Conservation (phyloP, 2,113 vertebrate species). For the Daphoenositta chrysoptera region DNA sequence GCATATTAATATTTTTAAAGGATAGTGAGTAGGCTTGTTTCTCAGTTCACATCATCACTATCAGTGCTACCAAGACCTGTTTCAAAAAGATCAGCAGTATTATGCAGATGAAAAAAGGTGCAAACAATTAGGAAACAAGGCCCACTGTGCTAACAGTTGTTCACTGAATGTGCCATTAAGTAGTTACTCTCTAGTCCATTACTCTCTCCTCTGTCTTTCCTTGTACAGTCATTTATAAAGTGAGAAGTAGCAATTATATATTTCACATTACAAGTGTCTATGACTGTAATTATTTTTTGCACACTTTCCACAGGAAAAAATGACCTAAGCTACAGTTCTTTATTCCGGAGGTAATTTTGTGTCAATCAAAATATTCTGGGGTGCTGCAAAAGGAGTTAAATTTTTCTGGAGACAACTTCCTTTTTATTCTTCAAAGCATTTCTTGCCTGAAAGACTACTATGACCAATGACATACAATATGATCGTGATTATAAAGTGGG, state of each 20-base stretch:
- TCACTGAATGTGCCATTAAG: not conserved
- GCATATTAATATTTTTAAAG: not conserved
- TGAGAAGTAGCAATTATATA: not conserved
- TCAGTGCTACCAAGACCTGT: not conserved
- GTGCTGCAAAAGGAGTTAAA: not conserved
- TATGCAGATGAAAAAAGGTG: not conserved
- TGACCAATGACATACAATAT: not conserved
- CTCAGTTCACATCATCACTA: not conserved
- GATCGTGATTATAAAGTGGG: not conserved
- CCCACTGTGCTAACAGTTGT: not conserved
- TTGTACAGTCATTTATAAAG: not conserved
- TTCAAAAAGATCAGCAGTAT: not conserved
- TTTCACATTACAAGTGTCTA: not conserved
- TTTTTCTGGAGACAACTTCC: not conserved
- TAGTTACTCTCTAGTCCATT: not conserved
- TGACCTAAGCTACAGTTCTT: not conserved
- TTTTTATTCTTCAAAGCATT: not conserved
- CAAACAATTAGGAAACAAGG: not conserved
- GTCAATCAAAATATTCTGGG: not conserved
- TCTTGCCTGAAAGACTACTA: not conserved
- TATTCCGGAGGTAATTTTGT: not conserved
- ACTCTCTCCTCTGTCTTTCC: not conserved
- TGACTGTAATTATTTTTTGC: slow-evolving; percentile 9
- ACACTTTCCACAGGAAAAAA: not conserved
- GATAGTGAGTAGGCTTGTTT: not conserved